phyloP scores from a whole-genome alignment of 2,113 vertebrate genomes.

The Triplophysa tibetana region DNA sequence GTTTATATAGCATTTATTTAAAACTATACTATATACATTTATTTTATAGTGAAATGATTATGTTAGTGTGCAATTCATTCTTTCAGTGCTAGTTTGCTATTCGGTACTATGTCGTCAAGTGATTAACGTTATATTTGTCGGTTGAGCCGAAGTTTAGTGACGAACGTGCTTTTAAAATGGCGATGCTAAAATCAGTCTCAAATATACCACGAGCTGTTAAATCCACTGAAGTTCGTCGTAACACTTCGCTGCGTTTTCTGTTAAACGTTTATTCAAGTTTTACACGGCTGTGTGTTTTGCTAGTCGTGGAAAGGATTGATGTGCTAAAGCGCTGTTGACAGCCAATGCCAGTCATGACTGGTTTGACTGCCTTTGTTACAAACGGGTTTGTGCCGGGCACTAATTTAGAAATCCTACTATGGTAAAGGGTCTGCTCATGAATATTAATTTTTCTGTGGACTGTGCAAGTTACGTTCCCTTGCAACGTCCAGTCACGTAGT shows the following conservation, averaged over 20 bases:
- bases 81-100: neutral
- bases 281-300: neutral
- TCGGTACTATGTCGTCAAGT: neutral
- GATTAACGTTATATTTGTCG: neutral
- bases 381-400: conserved; percentile 19
- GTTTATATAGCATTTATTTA: neutral
- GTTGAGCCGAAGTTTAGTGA: conserved; percentile 17
- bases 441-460: neutral
- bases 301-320: neutral
- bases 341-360: conserved; percentile 47
- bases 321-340: conserved; percentile 24
- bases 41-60: neutral
- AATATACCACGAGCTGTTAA: neutral
- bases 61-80: neutral
- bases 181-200: neutral
- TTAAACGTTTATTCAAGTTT: neutral
- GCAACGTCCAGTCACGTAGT: neutral
- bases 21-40: neutral
- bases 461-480: neutral
- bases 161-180: conserved; percentile 46
- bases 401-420: conserved; percentile 15
- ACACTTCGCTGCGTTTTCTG: neutral
- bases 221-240: neutral
- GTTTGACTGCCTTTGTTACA: conserved; percentile 52
- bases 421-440: neutral